Conservation (phyloP, 2,888 invertebrate species). For the Apeira syringaria region DNA sequence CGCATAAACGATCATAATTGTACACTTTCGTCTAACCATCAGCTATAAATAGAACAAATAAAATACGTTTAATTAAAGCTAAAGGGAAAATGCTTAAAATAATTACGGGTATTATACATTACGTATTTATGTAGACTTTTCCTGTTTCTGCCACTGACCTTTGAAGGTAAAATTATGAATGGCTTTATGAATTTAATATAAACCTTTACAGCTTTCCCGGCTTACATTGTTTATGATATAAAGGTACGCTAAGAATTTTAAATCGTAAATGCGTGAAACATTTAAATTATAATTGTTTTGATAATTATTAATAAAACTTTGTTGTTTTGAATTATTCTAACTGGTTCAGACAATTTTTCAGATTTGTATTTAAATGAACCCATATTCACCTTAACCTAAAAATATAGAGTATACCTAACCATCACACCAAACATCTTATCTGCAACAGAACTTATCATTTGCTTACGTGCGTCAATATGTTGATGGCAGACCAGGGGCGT, state of each 20-base stretch:
- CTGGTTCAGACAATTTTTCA: too few relatives aligned
- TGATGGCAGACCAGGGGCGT: constrained; percentile 54
- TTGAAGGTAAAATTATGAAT: constrained; percentile 17
- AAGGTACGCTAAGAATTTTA: constrained; percentile 15
- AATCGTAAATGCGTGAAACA: constrained; percentile 11
- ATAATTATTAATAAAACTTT: too few relatives aligned
- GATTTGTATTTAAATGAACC: too few relatives aligned
- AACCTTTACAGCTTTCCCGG: constrained; percentile 16
- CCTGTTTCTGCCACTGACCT: constrained; percentile 18
- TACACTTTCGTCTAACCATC: too few relatives aligned
- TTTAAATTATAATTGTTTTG: constrained; percentile 9
- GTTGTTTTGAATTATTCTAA: too few relatives aligned
- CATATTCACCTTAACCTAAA: too few relatives aligned
- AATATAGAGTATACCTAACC: too few relatives aligned
- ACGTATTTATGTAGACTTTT: constrained; percentile 5
- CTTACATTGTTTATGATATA: constrained; percentile 13
- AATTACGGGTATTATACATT: constrained; percentile 1
- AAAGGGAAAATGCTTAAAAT: neutral
- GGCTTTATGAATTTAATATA: constrained; percentile 17
- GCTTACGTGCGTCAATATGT: constrained; percentile 13
- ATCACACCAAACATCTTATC: neutral
- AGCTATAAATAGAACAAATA: too few relatives aligned
- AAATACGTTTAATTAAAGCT: neutral
- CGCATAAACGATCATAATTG: too few relatives aligned
- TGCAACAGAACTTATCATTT: neutral